Percentiles rank a stretch among this genome's conserved stretches.
These are phyloP conservation scores for Thereva unica DNA, from an alignment of 2,888 invertebrate genomes.

Conservation along the genomic window DNA sequence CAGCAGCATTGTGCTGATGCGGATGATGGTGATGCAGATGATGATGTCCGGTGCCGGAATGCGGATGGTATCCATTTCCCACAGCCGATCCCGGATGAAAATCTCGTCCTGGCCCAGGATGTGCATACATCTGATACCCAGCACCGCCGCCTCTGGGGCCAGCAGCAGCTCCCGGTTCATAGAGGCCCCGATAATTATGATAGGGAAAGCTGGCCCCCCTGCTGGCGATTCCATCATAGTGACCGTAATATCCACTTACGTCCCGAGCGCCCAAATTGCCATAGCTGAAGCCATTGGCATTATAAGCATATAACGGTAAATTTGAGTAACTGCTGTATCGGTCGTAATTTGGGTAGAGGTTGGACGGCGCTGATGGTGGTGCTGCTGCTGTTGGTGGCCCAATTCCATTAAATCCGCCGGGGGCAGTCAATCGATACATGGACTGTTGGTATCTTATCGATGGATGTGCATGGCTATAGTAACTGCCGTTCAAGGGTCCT, in stretches of 20 bases:
- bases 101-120: constrained; percentile 15
- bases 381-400: constrained; percentile 24
- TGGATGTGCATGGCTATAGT: constrained; percentile 27
- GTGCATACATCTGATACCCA: constrained; percentile 25
- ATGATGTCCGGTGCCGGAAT: neutral
- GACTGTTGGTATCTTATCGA: constrained; percentile 29
- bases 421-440: constrained; percentile 25
- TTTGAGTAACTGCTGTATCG: constrained; percentile 26
- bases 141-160: neutral
- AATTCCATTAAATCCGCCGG: constrained; percentile 27
- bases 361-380: neutral
- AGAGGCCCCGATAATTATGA: constrained; percentile 17
- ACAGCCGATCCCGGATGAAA: neutral
- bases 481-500: constrained; percentile 12
- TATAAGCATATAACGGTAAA: constrained; percentile 28
- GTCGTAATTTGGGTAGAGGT: constrained; percentile 29
- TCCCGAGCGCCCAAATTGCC: constrained; percentile 21
- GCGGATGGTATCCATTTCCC: constrained; percentile 7
- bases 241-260: constrained; percentile 22
- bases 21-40: constrained; percentile 17
- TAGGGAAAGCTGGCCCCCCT: constrained; percentile 10
- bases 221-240: constrained; percentile 11
- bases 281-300: constrained; percentile 11
- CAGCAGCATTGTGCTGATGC: constrained; percentile 3
- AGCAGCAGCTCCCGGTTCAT: constrained; percentile 13